Conservation (phyloP, 2,797 vertebrate genomes). For the Euthynnus affinis region DNA sequence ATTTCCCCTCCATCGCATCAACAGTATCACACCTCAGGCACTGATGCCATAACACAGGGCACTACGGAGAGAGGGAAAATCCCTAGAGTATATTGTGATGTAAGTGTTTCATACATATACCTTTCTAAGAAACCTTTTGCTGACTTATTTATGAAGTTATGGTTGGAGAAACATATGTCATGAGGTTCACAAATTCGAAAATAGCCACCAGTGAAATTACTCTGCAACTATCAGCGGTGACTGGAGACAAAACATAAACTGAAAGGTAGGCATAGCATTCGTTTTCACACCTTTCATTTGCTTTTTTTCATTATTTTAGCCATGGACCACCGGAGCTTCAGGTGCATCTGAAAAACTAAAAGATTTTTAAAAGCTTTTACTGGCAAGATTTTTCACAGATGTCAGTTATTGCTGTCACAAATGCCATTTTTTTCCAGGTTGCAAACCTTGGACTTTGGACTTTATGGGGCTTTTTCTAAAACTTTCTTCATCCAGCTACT, state of each 20-base stretch:
- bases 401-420: background rate
- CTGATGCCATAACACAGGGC: constrained; percentile 30
- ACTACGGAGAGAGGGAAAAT: constrained; percentile 14
- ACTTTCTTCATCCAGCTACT: background rate
- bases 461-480: background rate
- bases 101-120: background rate
- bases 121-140: constrained; percentile 39
- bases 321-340: background rate
- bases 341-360: background rate
- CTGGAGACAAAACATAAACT: constrained; percentile 15
- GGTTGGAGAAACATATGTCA: constrained; percentile 5
- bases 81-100: constrained; percentile 16
- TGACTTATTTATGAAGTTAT: constrained; percentile 32
- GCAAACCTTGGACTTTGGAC: too few relatives aligned
- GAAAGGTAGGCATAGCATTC: background rate
- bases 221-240: background rate
- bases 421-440: background rate
- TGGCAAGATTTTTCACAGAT: background rate
- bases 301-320: constrained; percentile 1
- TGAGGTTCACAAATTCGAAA: constrained; percentile 24
- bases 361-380: constrained; percentile 2
- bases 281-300: background rate
- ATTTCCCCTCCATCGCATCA: constrained; percentile 62
- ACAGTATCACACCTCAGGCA: constrained; percentile 61
- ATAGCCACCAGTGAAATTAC: constrained; percentile 10